Percentiles rank a stretch among this genome's conserved stretches.
Conservation (phyloP, 2,797 vertebrate genomes). For the Hapalemur alaotrensis region DNA sequence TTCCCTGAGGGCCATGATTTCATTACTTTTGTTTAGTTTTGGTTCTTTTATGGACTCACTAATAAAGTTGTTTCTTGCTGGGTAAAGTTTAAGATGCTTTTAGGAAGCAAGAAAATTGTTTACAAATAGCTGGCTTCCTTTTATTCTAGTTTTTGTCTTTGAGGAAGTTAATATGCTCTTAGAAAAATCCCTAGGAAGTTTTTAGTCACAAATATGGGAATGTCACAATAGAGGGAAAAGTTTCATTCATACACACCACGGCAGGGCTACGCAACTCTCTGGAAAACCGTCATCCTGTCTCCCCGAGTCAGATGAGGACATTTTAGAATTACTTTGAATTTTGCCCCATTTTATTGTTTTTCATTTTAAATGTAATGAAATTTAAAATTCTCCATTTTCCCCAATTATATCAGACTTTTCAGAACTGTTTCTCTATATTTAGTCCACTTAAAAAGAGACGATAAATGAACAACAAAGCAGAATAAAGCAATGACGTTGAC, state of each 20-base stretch:
- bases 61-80: not conserved
- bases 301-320: not conserved
- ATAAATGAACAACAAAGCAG: fast-evolving
- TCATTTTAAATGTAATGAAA: not conserved
- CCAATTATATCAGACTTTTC: not conserved
- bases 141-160: not conserved
- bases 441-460: not conserved
- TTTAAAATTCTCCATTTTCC: not conserved
- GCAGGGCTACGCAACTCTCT: not conserved
- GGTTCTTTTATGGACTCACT: not conserved
- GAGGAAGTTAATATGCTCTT: not conserved
- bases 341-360: not conserved
- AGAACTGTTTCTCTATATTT: not conserved
- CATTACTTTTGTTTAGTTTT: not conserved
- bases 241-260: not conserved
- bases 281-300: not conserved
- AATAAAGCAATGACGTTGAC: fast-evolving
- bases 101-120: not conserved
- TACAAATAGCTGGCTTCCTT: not conserved
- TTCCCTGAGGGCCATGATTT: not conserved
- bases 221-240: not conserved
- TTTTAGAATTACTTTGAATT: not conserved
- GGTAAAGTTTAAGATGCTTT: not conserved
- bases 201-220: not conserved
- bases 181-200: not conserved